Conservation (phyloP, 37 sponge, comb jelly and placozoan species). For the Diacarnus erythraeanus region DNA sequence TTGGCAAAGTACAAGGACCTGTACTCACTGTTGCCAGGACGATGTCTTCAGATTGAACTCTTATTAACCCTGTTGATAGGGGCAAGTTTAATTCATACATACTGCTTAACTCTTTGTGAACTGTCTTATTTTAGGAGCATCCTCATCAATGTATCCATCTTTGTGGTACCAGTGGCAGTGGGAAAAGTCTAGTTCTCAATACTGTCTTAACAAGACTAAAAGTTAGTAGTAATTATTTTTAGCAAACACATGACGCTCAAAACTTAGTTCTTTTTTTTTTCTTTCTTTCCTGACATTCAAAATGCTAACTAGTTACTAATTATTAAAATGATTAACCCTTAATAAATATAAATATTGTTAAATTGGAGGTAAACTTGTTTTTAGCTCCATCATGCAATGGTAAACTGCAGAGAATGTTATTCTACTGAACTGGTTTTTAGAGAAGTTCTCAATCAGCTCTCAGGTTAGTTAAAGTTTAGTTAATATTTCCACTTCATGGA, state of each 20-base stretch:
- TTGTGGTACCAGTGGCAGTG: conserved; percentile 58
- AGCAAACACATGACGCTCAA: too few species aligned
- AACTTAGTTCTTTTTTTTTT: too few species aligned
- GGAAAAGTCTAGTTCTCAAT: conserved; percentile 42
- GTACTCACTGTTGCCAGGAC: conserved; percentile 32
- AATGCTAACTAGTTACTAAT: too few species aligned
- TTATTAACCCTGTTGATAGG: conserved; percentile 30
- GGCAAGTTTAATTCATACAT: not conserved
- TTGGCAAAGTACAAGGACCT: conserved; percentile 18
- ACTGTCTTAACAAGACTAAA: conserved; percentile 28
- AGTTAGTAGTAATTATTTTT: conserved; percentile 23
- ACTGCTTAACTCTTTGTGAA: not conserved
- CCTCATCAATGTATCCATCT: conserved; percentile 30
- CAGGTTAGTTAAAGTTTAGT: conserved; percentile 23
- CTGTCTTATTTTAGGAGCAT: not conserved
- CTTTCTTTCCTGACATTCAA: too few species aligned
- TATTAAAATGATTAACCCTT: too few species aligned
- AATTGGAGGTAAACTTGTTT: not conserved
- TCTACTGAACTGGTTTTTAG: conserved; percentile 19
- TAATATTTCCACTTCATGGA: not conserved
- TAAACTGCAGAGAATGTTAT: conserved; percentile 51
- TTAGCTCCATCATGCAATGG: conserved; percentile 38
- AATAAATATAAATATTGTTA: not conserved
- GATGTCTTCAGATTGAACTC: conserved; percentile 32
- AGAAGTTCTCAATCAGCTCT: conserved; percentile 23